Conservation (phyloP, 2,888 invertebrate genomes). For the Lydus trimaculatus region DNA sequence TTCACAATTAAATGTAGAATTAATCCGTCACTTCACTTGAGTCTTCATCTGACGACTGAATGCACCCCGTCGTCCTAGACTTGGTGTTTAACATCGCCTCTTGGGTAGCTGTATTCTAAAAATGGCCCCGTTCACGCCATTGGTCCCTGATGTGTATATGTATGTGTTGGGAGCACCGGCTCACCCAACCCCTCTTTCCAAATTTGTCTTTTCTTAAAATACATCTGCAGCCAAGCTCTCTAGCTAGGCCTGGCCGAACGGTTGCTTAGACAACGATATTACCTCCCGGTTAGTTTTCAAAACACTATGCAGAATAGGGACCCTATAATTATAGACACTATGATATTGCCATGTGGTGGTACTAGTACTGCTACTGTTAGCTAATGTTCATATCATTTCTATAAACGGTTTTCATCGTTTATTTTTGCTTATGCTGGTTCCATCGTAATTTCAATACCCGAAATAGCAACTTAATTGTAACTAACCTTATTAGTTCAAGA, state of each 20-base stretch:
- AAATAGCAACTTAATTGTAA: constrained; percentile 18
- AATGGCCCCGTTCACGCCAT: constrained; percentile 60
- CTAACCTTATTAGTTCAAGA: background rate
- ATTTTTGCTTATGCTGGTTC: background rate
- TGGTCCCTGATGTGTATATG: constrained; percentile 48
- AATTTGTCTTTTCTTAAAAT: constrained; percentile 87
- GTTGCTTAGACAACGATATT: background rate
- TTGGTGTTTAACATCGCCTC: constrained; percentile 50
- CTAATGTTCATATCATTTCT: no score
- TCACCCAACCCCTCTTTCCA: constrained; percentile 66
- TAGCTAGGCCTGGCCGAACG: constrained; percentile 41
- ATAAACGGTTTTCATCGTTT: background rate
- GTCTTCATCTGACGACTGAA: constrained; percentile 60
- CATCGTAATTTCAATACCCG: background rate
- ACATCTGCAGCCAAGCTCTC: constrained; percentile 61
- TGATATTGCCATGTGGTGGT: background rate
- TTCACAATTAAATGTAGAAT: background rate
- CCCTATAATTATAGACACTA: constrained; percentile 46
- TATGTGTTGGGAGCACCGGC: constrained; percentile 41
- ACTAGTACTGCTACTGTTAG: background rate
- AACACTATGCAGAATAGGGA: constrained; percentile 10
- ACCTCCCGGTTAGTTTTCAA: constrained; percentile 6
- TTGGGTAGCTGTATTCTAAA: constrained; percentile 59
- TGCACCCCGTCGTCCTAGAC: constrained; percentile 50
- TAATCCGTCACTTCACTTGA: constrained; percentile 43